Percentiles rank a stretch among this genome's conserved stretches.
phyloP scores from a whole-genome alignment of 53 echinoderm and acorn worm genomes.

The Echinometra lucunter region DNA sequence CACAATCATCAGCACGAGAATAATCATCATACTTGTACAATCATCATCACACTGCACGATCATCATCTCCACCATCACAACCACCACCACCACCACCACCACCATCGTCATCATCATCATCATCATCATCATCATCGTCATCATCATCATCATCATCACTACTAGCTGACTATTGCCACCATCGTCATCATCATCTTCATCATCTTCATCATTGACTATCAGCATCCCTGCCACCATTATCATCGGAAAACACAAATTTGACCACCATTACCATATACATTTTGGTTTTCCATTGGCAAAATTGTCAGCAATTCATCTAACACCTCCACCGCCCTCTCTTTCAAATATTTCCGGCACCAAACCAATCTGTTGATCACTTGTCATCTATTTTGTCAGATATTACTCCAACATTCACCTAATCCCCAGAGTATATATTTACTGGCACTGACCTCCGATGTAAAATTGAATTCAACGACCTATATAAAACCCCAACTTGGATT shows the following conservation, averaged over 20 bases:
- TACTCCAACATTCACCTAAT: neutral
- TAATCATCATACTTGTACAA: neutral
- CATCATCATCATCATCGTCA: slow-evolving; percentile 34
- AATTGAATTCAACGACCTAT: neutral
- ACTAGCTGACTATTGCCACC: neutral
- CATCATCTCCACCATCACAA: neutral
- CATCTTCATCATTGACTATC: neutral
- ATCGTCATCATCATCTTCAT: slow-evolving; percentile 4
- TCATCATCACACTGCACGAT: neutral
- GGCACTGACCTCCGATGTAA: slow-evolving; percentile 2
- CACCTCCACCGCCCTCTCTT: neutral
- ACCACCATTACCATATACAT: neutral
- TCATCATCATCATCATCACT: slow-evolving; percentile 43
- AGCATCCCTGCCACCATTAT: neutral
- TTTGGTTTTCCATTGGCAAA: neutral
- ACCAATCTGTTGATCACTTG: neutral
- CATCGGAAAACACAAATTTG: neutral
- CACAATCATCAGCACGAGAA: neutral
- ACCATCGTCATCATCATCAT: neutral
- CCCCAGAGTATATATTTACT: slow-evolving; percentile 15
- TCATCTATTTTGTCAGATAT: neutral
- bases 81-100: neutral
- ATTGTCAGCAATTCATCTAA: neutral
- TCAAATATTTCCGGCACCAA: neutral
- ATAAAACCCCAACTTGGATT: neutral